phyloP scores from a whole-genome alignment of 2,113 vertebrate species.

The Andinoacara biseriatus region DNA sequence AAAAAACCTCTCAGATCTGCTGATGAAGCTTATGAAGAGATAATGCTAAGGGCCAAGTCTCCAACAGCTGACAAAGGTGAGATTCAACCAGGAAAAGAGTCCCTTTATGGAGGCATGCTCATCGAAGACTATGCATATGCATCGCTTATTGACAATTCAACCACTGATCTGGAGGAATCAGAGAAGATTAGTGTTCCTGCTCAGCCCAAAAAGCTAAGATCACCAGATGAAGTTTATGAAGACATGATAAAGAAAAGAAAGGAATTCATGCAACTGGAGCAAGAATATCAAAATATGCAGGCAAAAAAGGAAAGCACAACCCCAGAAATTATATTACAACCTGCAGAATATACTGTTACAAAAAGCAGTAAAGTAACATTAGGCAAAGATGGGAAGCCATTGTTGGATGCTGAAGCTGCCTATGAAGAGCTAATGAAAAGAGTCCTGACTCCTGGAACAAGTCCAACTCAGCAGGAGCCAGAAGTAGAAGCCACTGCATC shows the following conservation, averaged over 20 bases:
- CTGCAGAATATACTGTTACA: constrained; percentile 83
- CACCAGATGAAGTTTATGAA: constrained; percentile 89
- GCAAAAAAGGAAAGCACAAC: constrained; percentile 79
- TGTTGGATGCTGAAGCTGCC: constrained; percentile 91
- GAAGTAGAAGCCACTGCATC: constrained; percentile 71
- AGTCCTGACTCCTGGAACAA: constrained; percentile 87
- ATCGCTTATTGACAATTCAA: constrained; percentile 88
- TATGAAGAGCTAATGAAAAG: constrained; percentile 95
- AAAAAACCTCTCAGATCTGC: constrained; percentile 87
- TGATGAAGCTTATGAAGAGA: constrained; percentile 95
- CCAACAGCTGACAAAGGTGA: constrained; percentile 84
- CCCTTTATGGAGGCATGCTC: constrained; percentile 93
- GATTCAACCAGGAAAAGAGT: constrained; percentile 87
- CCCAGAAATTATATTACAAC: constrained; percentile 88
- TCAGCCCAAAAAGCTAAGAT: constrained; percentile 83
- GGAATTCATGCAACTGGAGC: constrained; percentile 83
- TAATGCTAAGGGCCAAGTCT: constrained; percentile 87
- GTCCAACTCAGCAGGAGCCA: constrained; percentile 83
- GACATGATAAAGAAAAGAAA: constrained; percentile 88
- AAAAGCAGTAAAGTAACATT: constrained; percentile 79
- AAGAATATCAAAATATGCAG: constrained; percentile 84
- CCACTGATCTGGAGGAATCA: constrained; percentile 75
- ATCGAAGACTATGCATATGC: constrained; percentile 98
- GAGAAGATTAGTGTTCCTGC: constrained; percentile 81
- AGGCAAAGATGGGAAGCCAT: constrained; percentile 85